Percentiles rank a stretch among this genome's conserved stretches.
phyloP scores from a whole-genome alignment of 1,140 invertebrate species.

The Trichonephila clavata region DNA sequence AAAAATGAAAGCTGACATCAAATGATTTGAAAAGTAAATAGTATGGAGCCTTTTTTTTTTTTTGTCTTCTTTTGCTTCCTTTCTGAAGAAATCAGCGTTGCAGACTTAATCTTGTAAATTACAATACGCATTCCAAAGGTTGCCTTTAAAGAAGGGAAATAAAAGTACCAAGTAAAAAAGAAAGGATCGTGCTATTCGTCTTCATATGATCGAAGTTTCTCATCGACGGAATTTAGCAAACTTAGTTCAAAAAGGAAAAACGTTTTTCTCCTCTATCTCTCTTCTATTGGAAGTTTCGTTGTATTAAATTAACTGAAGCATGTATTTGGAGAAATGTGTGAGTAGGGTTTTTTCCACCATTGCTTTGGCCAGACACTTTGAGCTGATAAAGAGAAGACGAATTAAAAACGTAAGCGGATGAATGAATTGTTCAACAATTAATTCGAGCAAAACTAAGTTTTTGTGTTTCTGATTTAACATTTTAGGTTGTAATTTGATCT shows the following conservation, averaged over 20 bases:
- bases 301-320: slow-evolving; percentile 50
- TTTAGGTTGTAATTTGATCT: neutral
- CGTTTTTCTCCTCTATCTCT: slow-evolving; percentile 7
- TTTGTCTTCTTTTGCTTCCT: neutral
- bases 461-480: neutral
- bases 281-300: slow-evolving; percentile 25
- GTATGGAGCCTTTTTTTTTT: neutral
- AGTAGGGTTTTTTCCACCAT: neutral
- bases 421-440: slow-evolving; percentile 2
- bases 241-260: slow-evolving; percentile 15
- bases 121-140: slow-evolving; percentile 27
- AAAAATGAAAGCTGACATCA: slow-evolving; percentile 32
- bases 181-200: neutral
- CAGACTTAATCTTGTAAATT: slow-evolving; percentile 43
- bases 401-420: slow-evolving; percentile 16
- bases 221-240: slow-evolving; percentile 3
- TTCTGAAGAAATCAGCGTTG: slow-evolving; percentile 37
- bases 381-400: neutral
- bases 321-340: slow-evolving; percentile 28
- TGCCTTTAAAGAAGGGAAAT: slow-evolving; percentile 16
- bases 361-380: slow-evolving; percentile 3
- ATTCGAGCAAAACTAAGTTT: neutral
- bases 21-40: slow-evolving; percentile 37
- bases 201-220: slow-evolving; percentile 5
- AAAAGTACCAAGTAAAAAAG: neutral